These are phyloP conservation scores for Mallotus villosus DNA, from an alignment of 2,797 vertebrate genomes.

Conservation along the genomic window DNA sequence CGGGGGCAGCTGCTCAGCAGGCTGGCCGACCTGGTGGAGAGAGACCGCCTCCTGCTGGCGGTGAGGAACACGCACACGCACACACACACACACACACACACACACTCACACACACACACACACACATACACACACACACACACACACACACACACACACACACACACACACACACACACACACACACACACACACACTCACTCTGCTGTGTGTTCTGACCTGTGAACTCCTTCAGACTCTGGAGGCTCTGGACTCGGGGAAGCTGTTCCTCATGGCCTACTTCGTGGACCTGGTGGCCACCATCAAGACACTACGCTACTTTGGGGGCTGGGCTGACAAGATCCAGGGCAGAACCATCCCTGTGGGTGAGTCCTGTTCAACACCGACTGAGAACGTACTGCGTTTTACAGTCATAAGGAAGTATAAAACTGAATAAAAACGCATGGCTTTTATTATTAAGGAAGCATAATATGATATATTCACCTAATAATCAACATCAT, in stretches of 20 bases:
- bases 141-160: neutral
- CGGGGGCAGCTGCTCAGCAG: constrained; percentile 78
- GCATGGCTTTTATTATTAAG: too few relatives aligned
- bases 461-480: too few relatives aligned
- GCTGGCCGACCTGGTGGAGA: constrained; percentile 84
- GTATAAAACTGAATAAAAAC: too few relatives aligned
- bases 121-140: neutral
- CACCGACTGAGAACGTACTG: neutral
- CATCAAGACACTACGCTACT: constrained; percentile 83
- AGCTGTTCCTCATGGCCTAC: constrained; percentile 81
- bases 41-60: constrained; percentile 79
- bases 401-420: too few relatives aligned
- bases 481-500: too few relatives aligned
- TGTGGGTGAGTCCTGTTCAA: constrained; percentile 72
- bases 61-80: constrained; percentile 69
- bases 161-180: neutral
- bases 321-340: constrained; percentile 89
- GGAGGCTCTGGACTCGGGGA: constrained; percentile 83
- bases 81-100: constrained; percentile 4
- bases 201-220: neutral
- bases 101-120: neutral
- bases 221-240: constrained; percentile 71
- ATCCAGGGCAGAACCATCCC: constrained; percentile 86
- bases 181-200: neutral
- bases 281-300: constrained; percentile 81